Evolutionary conservation across 1,140 invertebrate genomes (phyloP).

Genomic region (Heliothis virescens): DNA sequence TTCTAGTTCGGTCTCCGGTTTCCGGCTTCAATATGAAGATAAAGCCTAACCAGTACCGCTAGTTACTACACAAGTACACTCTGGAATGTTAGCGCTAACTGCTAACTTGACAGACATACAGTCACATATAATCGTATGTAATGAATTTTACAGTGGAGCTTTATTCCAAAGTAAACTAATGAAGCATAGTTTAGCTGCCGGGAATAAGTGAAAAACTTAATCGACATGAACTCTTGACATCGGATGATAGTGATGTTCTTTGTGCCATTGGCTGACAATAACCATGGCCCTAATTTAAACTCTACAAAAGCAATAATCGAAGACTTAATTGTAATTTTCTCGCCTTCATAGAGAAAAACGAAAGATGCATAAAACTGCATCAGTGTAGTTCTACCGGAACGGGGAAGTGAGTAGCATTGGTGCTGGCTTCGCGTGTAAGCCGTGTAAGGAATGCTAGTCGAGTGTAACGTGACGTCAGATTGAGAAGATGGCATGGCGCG

Average conservation of each 20-base stretch:
- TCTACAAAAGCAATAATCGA: too few species aligned
- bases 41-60: background rate
- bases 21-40: background rate
- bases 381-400: slow-evolving; percentile 4
- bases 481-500: background rate
- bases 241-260: background rate
- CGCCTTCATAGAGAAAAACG: background rate
- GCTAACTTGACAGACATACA: too few species aligned
- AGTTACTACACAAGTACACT: too few species aligned
- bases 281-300: background rate
- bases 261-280: too few species aligned
- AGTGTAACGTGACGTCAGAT: slow-evolving; percentile 19
- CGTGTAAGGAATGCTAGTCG: background rate
- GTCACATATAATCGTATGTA: too few species aligned
- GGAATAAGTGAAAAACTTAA: background rate
- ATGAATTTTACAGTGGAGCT: background rate
- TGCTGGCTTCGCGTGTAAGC: background rate
- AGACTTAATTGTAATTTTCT: too few species aligned
- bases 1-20: background rate
- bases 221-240: background rate
- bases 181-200: background rate
- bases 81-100: too few species aligned
- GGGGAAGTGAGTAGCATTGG: background rate
- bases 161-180: background rate
- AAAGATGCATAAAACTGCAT: slow-evolving; percentile 25